Conservation (phyloP, 2,888 invertebrate genomes). For the Idaea biselata region DNA sequence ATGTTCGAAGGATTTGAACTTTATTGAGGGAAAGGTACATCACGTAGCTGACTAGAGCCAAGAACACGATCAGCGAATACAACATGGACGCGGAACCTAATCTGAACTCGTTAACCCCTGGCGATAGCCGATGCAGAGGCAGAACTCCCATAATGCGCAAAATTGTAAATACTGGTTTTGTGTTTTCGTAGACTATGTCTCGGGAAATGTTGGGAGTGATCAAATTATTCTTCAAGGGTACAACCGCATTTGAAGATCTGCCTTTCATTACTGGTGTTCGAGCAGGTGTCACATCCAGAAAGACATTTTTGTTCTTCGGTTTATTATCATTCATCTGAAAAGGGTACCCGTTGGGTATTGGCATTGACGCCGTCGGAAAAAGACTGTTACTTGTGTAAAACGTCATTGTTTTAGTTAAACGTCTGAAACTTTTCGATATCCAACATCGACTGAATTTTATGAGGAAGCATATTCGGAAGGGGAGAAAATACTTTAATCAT, state of each 20-base stretch:
- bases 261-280: conserved; percentile 51
- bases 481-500: conserved; percentile 36
- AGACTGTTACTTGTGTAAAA: conserved; percentile 51
- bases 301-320: conserved; percentile 56
- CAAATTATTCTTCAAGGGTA: conserved; percentile 58
- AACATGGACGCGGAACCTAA: conserved; percentile 78
- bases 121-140: conserved; percentile 77
- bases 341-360: conserved; percentile 60
- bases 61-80: conserved; percentile 79
- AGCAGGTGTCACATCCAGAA: conserved; percentile 65
- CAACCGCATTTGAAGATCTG: conserved; percentile 51
- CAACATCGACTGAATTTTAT: conserved; percentile 36
- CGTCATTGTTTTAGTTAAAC: conserved; percentile 47
- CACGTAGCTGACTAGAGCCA: conserved; percentile 76
- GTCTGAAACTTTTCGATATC: conserved; percentile 27
- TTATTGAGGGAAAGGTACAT: conserved; percentile 82
- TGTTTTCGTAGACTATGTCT: conserved; percentile 71
- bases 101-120: conserved; percentile 71
- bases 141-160: conserved; percentile 81
- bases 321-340: conserved; percentile 48
- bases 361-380: conserved; percentile 42
- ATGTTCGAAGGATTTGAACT: conserved; percentile 80
- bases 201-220: conserved; percentile 51
- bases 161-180: conserved; percentile 67
- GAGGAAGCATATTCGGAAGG: conserved; percentile 37